These are phyloP conservation scores for Drosophila seguyi DNA, from an alignment of 1,140 invertebrate species.

Conservation along the genomic window DNA sequence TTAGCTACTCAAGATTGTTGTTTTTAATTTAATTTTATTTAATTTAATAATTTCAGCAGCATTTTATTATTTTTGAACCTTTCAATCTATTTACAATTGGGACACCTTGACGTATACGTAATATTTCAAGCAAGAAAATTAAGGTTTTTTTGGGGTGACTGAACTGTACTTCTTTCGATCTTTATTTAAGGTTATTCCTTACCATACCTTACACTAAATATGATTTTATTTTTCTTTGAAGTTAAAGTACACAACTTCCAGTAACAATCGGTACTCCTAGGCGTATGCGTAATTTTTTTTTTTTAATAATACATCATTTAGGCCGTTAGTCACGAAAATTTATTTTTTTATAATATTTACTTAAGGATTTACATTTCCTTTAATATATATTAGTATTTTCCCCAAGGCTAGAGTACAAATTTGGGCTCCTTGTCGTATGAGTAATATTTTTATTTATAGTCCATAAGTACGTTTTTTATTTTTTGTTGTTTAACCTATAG, in stretches of 20 bases:
- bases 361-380: background rate
- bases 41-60: background rate
- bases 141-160: background rate
- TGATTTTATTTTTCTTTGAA: no score
- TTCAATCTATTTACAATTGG: background rate
- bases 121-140: background rate
- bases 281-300: background rate
- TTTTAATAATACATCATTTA: background rate
- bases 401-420: no score
- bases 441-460: no score
- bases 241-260: background rate
- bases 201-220: no score
- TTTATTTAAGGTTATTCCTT: no score
- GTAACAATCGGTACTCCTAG: background rate
- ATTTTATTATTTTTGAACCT: background rate
- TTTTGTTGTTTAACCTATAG: no score
- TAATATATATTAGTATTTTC: no score
- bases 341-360: no score
- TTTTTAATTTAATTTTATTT: no score
- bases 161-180: background rate
- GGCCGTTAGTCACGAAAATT: no score
- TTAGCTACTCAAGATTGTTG: background rate
- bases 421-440: no score
- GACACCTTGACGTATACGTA: background rate
- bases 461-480: no score